Conservation (phyloP, 2,888 invertebrate species). For the Anoncus sp. region DNA sequence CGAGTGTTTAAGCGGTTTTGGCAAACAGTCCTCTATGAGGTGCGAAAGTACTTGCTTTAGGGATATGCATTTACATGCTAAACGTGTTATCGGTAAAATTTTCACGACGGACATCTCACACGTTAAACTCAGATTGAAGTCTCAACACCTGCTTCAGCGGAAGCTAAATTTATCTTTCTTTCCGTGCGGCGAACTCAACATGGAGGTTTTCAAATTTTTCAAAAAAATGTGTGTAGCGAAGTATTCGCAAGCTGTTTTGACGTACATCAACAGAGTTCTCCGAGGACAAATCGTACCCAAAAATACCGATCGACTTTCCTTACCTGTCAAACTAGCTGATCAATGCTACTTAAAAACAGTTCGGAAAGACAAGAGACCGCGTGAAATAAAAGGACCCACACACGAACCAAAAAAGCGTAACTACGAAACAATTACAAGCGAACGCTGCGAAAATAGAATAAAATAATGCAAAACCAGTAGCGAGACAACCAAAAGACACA, state of each 20-base stretch:
- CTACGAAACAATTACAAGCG: too few relatives aligned
- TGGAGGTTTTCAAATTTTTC: not conserved
- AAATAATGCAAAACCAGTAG: too few relatives aligned
- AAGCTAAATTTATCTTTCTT: not conserved
- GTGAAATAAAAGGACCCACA: too few relatives aligned
- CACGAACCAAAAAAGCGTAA: too few relatives aligned
- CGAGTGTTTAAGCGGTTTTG: not conserved
- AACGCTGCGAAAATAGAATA: too few relatives aligned
- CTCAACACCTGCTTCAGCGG: not conserved
- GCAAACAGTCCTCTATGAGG: not conserved
- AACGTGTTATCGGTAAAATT: not conserved
- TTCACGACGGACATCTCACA: not conserved
- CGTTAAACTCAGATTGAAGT: not conserved
- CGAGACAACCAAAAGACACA: too few relatives aligned
- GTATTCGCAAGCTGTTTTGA: not conserved
- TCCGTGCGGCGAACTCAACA: not conserved
- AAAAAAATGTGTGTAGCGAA: not conserved
- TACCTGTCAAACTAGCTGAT: not conserved
- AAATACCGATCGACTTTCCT: not conserved
- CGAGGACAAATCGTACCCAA: not conserved
- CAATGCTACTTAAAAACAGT: slow-evolving; percentile 1
- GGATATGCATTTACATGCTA: not conserved
- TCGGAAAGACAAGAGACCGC: too few relatives aligned
- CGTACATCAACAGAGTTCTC: not conserved
- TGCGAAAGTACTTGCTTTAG: not conserved